Evolutionary conservation across 2,797 vertebrate species (phyloP).

Genomic region (Rhynchotus rufescens): DNA sequence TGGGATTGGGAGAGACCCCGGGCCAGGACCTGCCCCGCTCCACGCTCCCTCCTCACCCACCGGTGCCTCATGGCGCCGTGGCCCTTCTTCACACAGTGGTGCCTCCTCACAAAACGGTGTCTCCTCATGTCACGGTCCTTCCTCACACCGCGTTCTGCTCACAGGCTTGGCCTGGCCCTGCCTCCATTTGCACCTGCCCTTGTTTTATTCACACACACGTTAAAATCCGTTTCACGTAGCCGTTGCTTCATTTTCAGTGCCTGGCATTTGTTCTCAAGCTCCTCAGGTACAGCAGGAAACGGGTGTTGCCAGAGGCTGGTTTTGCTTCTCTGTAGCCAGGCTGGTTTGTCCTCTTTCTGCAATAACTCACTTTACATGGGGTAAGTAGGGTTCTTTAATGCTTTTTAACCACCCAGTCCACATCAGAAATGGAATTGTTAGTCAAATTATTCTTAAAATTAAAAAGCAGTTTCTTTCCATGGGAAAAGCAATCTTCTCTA

Average conservation of each 20-base stretch:
- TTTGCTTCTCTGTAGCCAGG: background rate
- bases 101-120: background rate
- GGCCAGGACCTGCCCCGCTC: no score
- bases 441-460: background rate
- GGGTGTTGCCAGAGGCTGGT: background rate
- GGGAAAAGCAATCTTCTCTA: background rate
- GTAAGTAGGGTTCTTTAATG: background rate
- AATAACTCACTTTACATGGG: background rate
- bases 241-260: background rate
- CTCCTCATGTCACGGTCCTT: background rate
- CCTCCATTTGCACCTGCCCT: no score
- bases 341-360: background rate
- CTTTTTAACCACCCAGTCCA: background rate
- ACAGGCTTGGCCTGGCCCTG: rapidly evolving
- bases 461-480: background rate
- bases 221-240: rapidly evolving
- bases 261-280: background rate
- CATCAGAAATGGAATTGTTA: background rate
- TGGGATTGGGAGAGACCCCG: no score
- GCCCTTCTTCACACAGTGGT: background rate
- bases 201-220: rapidly evolving
- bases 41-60: no score
- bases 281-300: rapidly evolving
- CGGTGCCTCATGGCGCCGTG: no score
- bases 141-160: background rate